Percentiles rank a stretch among this genome's conserved stretches.
These are phyloP conservation scores for Bucco capensis DNA, from an alignment of 2,113 vertebrate species.

Conservation along the genomic window DNA sequence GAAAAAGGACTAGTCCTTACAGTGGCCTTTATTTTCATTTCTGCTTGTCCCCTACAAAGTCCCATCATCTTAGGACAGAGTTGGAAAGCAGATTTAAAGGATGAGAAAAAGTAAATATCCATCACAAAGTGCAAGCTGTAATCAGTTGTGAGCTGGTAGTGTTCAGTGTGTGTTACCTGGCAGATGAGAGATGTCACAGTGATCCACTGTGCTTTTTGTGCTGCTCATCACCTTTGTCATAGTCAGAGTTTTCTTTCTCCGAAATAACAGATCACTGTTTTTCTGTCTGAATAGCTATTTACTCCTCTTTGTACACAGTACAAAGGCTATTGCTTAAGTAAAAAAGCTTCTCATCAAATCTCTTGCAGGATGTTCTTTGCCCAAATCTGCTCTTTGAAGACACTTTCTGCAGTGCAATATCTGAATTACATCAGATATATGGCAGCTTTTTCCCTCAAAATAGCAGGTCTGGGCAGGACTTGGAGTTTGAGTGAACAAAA, in stretches of 20 bases:
- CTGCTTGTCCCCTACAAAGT: not conserved
- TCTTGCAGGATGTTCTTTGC: constrained; percentile 4
- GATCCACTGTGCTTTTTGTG: not conserved
- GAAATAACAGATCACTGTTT: constrained; percentile 9
- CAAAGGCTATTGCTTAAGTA: not conserved
- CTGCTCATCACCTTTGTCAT: not conserved
- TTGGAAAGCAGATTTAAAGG: not conserved
- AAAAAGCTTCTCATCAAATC: constrained; percentile 46
- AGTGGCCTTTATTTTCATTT: not conserved
- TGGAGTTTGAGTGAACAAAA: not conserved
- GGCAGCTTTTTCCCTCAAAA: not conserved
- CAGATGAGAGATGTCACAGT: not conserved
- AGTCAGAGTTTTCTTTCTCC: not conserved
- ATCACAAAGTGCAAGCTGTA: not conserved
- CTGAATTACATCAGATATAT: not conserved
- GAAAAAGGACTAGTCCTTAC: not conserved
- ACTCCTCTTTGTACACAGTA: not conserved
- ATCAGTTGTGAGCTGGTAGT: not conserved
- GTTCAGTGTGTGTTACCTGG: not conserved
- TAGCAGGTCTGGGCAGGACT: not conserved
- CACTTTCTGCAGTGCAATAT: not conserved
- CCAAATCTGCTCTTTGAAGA: constrained; percentile 5
- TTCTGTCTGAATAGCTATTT: constrained; percentile 19
- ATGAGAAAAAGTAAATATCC: not conserved
- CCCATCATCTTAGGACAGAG: not conserved